phyloP scores from a whole-genome alignment of 2,797 vertebrate species.

The Meriones psammophilus region DNA sequence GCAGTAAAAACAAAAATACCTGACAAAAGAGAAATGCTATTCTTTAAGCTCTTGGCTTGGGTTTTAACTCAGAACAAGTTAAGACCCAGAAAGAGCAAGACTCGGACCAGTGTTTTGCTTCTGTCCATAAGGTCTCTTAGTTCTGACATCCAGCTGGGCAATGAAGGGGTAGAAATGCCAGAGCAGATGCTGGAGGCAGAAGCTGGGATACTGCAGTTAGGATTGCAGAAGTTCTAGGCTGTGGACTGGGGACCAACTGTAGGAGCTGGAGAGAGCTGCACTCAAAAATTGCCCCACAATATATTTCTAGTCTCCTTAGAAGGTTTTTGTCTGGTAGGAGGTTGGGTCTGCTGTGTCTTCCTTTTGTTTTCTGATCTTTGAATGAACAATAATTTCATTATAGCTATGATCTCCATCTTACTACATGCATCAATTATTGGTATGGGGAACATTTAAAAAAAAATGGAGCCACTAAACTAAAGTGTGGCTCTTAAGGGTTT shows the following conservation, averaged over 20 bases:
- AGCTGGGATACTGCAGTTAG: not conserved
- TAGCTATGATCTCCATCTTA: conserved; percentile 1
- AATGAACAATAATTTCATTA: conserved; percentile 10
- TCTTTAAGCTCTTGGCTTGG: not conserved
- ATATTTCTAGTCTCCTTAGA: not conserved
- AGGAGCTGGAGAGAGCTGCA: not conserved
- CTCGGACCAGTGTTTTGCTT: not conserved
- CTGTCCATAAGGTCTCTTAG: not conserved
- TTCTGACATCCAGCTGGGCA: not conserved
- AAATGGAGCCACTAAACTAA: conserved; percentile 27
- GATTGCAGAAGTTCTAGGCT: rapidly evolving
- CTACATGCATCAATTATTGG: not conserved
- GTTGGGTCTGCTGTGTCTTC: not conserved
- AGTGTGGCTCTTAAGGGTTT: not conserved
- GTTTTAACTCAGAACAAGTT: not conserved
- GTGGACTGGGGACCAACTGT: not conserved
- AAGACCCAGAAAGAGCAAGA: not conserved
- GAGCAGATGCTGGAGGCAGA: not conserved
- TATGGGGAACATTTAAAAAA: not conserved
- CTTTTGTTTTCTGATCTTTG: not conserved
- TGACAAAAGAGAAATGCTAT: not conserved
- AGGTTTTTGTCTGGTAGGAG: not conserved
- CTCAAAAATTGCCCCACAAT: not conserved
- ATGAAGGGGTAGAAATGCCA: not conserved
- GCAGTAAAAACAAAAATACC: not conserved